These are phyloP conservation scores for Trichonephila clavata DNA, from an alignment of 1,140 invertebrate species.

Conservation along the genomic window DNA sequence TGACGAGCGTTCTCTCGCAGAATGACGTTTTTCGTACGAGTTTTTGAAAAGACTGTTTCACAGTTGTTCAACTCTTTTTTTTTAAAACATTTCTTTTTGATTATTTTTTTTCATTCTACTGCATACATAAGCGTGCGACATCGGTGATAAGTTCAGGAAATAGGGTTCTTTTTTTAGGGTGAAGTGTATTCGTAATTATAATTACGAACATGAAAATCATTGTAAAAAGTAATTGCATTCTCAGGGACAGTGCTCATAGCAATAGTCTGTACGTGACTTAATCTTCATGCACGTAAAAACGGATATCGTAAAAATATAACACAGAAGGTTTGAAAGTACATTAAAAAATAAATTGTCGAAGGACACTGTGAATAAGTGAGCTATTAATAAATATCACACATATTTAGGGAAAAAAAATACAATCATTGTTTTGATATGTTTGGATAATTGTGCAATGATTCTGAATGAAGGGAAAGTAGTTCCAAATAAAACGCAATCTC, in stretches of 20 bases:
- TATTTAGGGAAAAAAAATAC: no score
- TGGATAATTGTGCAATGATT: no score
- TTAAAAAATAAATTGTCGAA: no score
- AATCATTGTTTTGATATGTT: no score
- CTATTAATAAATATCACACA: no score
- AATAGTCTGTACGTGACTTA: background rate
- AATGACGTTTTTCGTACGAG: slow-evolving; percentile 33
- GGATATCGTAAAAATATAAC: background rate
- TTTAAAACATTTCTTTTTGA: background rate
- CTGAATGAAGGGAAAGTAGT: no score
- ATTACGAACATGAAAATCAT: background rate
- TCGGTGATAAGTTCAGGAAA: background rate
- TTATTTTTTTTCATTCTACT: slow-evolving; percentile 4
- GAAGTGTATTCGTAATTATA: background rate
- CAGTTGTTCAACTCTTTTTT: background rate
- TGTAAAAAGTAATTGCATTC: background rate
- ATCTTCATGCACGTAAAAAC: background rate
- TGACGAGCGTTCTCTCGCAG: slow-evolving; percentile 18
- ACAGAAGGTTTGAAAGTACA: no score
- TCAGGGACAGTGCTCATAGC: background rate
- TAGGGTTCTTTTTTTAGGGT: background rate
- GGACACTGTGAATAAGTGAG: no score
- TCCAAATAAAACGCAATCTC: no score
- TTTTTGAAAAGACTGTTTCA: slow-evolving; percentile 37
- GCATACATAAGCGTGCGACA: background rate